These are phyloP conservation scores for Actinemys pallida DNA, from an alignment of 2,113 vertebrate genomes.

Conservation along the genomic window DNA sequence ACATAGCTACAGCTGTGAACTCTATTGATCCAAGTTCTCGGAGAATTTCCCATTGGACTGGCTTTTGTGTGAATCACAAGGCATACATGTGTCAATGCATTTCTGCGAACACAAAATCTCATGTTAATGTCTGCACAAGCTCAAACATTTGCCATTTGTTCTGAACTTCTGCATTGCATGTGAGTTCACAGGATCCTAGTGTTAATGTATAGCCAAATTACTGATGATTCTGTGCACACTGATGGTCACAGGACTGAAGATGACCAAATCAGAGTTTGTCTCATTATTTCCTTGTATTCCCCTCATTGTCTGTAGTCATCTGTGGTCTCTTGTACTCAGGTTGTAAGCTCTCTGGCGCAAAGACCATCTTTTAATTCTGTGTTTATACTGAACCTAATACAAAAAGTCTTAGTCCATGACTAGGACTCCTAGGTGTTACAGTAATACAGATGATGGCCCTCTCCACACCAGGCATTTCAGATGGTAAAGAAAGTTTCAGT, in stretches of 20 bases:
- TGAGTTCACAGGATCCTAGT: neutral
- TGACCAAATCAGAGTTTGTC: conserved; percentile 2
- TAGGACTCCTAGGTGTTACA: neutral
- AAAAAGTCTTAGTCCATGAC: neutral
- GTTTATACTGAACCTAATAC: neutral
- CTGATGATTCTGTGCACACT: neutral
- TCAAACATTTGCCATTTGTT: neutral
- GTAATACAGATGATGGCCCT: neutral
- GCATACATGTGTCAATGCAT: neutral
- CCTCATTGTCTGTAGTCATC: neutral
- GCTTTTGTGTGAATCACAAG: neutral
- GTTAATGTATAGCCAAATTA: neutral
- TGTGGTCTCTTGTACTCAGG: neutral
- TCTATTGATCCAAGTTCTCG: neutral
- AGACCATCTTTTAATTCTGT: neutral
- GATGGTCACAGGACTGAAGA: neutral
- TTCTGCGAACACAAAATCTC: neutral
- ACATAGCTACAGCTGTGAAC: neutral
- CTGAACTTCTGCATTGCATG: neutral
- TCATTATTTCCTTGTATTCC: neutral
- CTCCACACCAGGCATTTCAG: neutral
- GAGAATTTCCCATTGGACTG: neutral
- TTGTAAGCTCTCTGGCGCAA: neutral
- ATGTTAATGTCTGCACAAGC: neutral
- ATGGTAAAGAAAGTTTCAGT: neutral